These are phyloP conservation scores for Rallus limicola DNA, from an alignment of 2,113 vertebrate species.

Conservation along the genomic window DNA sequence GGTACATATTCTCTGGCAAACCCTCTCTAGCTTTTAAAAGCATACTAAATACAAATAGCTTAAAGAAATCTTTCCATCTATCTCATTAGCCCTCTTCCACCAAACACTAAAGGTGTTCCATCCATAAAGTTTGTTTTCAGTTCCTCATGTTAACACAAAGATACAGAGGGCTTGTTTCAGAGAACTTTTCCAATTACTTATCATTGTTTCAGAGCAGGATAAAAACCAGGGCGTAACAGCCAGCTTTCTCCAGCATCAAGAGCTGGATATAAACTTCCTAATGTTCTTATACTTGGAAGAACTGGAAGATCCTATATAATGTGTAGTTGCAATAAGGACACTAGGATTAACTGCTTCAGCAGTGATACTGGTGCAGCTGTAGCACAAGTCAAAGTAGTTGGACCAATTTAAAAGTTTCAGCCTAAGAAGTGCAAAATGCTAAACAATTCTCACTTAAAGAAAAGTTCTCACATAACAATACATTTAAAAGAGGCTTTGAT, in stretches of 20 bases:
- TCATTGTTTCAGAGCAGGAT: neutral
- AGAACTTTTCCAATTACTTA: neutral
- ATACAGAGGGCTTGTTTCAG: neutral
- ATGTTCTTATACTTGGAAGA: neutral
- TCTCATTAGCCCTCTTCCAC: neutral
- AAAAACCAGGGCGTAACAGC: neutral
- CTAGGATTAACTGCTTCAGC: neutral
- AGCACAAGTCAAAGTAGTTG: neutral
- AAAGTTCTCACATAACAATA: neutral
- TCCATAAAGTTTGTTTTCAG: neutral
- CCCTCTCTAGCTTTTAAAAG: neutral
- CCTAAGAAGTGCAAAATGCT: neutral
- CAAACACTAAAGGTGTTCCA: neutral
- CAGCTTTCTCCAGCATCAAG: neutral
- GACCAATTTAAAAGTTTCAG: neutral
- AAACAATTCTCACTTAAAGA: neutral
- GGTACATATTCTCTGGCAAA: neutral
- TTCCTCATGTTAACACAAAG: neutral
- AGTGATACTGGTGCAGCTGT: neutral
- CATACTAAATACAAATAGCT: neutral
- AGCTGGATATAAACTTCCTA: neutral
- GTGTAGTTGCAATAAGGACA: neutral
- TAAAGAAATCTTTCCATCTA: neutral
- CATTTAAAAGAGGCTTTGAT: neutral
- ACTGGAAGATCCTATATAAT: neutral